A percentile compares a stretch with the other conserved stretches of the same genome.
phyloP scores from a whole-genome alignment of 2,113 vertebrate species.

The Psittacula cyanocephala region DNA sequence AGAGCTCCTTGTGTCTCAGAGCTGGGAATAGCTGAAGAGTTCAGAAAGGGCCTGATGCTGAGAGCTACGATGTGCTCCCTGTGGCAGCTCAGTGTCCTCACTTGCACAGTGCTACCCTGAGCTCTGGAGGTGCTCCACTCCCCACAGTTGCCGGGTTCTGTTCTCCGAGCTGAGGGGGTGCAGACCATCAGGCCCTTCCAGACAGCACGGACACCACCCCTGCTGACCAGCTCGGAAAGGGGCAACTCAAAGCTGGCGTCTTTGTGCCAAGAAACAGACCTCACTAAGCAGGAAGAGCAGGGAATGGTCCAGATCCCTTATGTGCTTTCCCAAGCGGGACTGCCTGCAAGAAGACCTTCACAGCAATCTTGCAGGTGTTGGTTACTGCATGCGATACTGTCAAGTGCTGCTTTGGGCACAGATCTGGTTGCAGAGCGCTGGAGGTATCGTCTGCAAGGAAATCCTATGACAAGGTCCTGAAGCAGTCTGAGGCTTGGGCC shows the following conservation, averaged over 20 bases:
- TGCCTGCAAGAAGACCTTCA: background rate
- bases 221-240: background rate
- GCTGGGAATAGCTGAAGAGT: background rate
- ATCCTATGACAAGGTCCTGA: background rate
- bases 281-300: background rate
- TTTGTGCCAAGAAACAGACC: background rate
- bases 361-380: background rate
- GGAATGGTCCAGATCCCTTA: background rate
- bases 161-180: background rate
- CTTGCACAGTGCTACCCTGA: background rate
- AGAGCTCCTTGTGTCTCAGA: background rate
- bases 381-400: background rate
- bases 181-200: background rate
- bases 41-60: background rate
- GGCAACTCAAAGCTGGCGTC: background rate
- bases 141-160: background rate
- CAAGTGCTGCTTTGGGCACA: background rate
- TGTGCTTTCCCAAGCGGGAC: background rate
- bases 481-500: background rate
- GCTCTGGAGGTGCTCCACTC: background rate
- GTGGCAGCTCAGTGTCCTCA: background rate
- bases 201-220: background rate
- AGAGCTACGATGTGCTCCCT: background rate
- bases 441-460: background rate
- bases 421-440: background rate